Base-by-base conservation (phyloP, 2,113 vertebrate species). In the Acrocephalus arundinaceus region DNA sequence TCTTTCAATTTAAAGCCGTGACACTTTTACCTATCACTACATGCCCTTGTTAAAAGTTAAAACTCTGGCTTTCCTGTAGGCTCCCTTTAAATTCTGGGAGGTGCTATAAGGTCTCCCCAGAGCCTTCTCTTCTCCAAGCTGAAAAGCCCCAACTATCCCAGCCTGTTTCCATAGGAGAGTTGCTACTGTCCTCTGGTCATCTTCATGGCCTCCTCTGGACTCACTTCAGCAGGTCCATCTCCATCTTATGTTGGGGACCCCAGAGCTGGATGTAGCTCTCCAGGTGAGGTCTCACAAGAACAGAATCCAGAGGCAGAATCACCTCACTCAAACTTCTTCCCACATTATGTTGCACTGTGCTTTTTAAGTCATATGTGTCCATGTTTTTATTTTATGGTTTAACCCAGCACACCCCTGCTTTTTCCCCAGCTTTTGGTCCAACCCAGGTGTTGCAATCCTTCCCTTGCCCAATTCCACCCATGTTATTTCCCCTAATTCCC, bases 251-350 rank as follows among this genome's bases (percentile, higher is more conserved):
- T 1, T 73, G 51, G 5, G 33, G 7, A 33, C 28, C 17, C 13
- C 59, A 65, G 51, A 51, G 45, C 22, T 51, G 51, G 37, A 33
- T 13, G 37, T 15, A 66, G 22, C 15, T 19, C 31, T 45, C 35
- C 25, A 25, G 21, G 31, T 22, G 10, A 8, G 12, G 27, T 51
- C 22, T 66, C 59, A 45, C 0, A 0, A 65, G 12, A 74, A 31
- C 27, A 30, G 49, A 48, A 39, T 17, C 24, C 58, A 41, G 49
- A 62, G 28, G 45, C 15, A 59, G 58, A 73, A 66, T 43, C 25
- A 35, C 5, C 25, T 31, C 49, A 17, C 21, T 72, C 43, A 31
- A 12, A 8, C 15, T 51, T 10, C 43, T 33, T 25, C 15, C 18
- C 37, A 37, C 35, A 35, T 35, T 35, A 35, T 35, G 35, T 35